Evolutionary conservation across 2,113 vertebrate species (phyloP), one percentile per base, ranked within the genome.

Genomic region (Cricetomys ansorgei): DNA sequence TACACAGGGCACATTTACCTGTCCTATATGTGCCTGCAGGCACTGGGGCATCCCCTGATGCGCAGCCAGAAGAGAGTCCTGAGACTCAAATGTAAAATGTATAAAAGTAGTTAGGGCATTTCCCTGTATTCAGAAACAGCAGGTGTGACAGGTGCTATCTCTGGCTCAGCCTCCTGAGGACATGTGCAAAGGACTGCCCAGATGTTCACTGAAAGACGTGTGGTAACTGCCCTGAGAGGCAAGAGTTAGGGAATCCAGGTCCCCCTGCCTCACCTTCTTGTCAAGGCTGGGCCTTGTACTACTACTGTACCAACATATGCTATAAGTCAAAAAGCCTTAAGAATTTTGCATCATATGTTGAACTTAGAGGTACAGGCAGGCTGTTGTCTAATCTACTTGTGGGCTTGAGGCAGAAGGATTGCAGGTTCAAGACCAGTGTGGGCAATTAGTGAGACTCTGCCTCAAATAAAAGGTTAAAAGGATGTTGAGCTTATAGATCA

Each of bases 141-240:
- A 53, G 40, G 45, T 1, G 1, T 3, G 2, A 37, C 1, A 1
- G 1, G 53, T 27, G 48, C 31, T 37, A 6, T 31, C 4, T 3
- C 19, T 17, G 1, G 77, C 40, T 69, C 8, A 55, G 57, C 43
- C 70, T 40, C 69, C 59, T 1, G 1, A 21, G 55, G 37, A 31
- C 17, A 25, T 2, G 3, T 0, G 3, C 31, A 62, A 80, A 50
- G 9, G 40, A 16, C 75, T 8, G 12, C 8, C 6, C 0, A 5
- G 37, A 81, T 31, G 59, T 29, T 53, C 75, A 12, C 37, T 1
- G 31, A 45, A 11, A 55, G 27, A 70, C 53, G 43, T 2, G 2
- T 0, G 19, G 88, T 1, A 69, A 55, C 6, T 37, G 23, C 37
- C 50, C 65, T 16, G 34, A 84, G 45, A 84, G 5, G 67, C 11